Base-by-base conservation (phyloP, 2,113 vertebrate genomes). In the Apodemus speciosus region DNA sequence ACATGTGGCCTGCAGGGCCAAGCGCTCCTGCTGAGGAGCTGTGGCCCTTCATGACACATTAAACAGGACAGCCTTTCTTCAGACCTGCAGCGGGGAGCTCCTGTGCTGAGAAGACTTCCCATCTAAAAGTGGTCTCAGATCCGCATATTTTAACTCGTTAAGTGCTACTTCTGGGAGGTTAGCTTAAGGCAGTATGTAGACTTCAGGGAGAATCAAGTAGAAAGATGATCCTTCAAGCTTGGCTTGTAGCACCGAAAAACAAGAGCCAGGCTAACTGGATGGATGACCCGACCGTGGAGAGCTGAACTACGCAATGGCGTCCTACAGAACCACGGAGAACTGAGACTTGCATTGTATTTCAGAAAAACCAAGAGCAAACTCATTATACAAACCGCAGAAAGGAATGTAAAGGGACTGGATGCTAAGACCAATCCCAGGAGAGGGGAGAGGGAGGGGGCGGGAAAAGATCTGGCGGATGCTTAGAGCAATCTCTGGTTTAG, bases 101-200 rank as follows among this genome's bases (percentile, higher is more conserved):
- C 62, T 0, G 4, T 27, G 14, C 35, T 18, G 56, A 72, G 23
- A 46, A 60, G 53, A 62, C 8, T 60, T 66, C 1, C 13, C 20
- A 51, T 6, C 5, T 16, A 9, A 46, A 43, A 14, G 11, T 1
- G 1, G 60, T 27, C 56, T 66, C 8, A 35, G 46, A 35, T 30
- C 38, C 11, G 32, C 15, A 8, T 0, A 1, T 27, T 18, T 27
- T 21, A n/a, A 9, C 23, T 32, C 9, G 0, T 40, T 0, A 15
- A 20, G 25, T 32, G 13, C 21, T 18, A 14, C 18, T 21, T 38
- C 38, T 49, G 18, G 72, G 56, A 68, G 40, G 1, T 21, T 20
- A 11, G 51, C 30, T 35, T 16, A 40, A 73, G 69, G 25, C 38
- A 11, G 3, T 13, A 27, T 13, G 4, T 3, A 49, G 62, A 49